These are phyloP conservation scores for Urosaurus nigricauda DNA, from an alignment of 2,797 vertebrate species.

Conservation along the genomic window DNA sequence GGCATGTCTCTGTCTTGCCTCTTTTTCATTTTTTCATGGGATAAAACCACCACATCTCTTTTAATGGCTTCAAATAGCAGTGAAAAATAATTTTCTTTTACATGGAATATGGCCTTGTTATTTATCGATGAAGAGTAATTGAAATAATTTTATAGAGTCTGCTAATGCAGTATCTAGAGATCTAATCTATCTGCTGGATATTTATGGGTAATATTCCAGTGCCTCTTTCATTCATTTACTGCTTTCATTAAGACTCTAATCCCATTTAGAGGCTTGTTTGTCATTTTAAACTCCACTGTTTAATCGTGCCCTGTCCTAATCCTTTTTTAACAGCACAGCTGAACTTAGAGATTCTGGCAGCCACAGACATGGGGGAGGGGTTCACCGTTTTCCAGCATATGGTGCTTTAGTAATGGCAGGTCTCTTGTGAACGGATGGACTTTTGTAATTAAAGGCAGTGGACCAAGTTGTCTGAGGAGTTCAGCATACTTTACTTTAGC, in stretches of 20 bases:
- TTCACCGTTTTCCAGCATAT: constrained; percentile 54
- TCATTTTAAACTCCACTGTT: constrained; percentile 79
- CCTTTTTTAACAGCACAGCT: constrained; percentile 66
- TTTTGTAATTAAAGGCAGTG: constrained; percentile 42
- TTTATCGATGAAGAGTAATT: constrained; percentile 78
- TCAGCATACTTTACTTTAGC: neutral
- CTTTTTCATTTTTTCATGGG: constrained; percentile 36
- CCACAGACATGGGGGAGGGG: constrained; percentile 56
- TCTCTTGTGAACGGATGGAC: constrained; percentile 55
- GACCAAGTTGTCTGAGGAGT: constrained; percentile 22
- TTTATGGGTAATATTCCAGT: constrained; percentile 78
- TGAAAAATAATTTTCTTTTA: constrained; percentile 53
- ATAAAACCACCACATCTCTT: constrained; percentile 44
- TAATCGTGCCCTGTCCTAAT: constrained; percentile 74
- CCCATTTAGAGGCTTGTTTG: constrained; percentile 80
- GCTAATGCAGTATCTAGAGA: constrained; percentile 72
- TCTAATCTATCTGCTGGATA: constrained; percentile 79
- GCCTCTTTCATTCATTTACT: constrained; percentile 77
- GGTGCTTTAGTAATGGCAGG: constrained; percentile 45
- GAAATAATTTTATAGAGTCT: constrained; percentile 77
- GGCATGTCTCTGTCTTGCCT: constrained; percentile 22
- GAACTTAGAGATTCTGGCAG: constrained; percentile 57
- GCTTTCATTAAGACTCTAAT: constrained; percentile 80
- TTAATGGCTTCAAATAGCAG: constrained; percentile 17
- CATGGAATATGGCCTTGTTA: constrained; percentile 69